Conservation (phyloP, 2,113 vertebrate genomes). For the Glaucidium brasilianum region DNA sequence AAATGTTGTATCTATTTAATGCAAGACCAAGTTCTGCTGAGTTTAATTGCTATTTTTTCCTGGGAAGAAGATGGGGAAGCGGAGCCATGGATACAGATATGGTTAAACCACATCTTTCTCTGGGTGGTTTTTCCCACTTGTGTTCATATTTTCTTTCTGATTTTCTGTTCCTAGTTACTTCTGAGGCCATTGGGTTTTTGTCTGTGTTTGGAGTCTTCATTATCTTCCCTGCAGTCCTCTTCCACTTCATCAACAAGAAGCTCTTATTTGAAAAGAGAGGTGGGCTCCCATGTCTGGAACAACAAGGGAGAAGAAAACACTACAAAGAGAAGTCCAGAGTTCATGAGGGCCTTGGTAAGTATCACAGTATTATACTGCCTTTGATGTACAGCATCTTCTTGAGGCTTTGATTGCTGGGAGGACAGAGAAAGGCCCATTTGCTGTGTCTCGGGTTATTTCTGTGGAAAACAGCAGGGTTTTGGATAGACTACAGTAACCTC, state of each 20-base stretch:
- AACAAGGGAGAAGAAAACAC: constrained; percentile 62
- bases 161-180: constrained; percentile 72
- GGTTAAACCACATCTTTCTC: background rate
- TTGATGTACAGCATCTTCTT: background rate
- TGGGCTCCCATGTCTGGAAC: constrained; percentile 76
- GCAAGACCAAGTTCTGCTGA: background rate
- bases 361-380: background rate
- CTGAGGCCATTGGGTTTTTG: constrained; percentile 80
- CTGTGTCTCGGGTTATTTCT: background rate
- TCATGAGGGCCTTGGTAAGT: constrained; percentile 79
- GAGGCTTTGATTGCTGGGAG: background rate
- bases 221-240: constrained; percentile 80
- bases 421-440: background rate
- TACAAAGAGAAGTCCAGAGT: constrained; percentile 63
- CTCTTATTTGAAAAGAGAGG: constrained; percentile 81
- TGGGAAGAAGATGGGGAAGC: background rate
- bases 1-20: background rate
- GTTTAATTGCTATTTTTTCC: background rate
- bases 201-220: constrained; percentile 82
- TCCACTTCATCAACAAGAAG: constrained; percentile 89
- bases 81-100: background rate
- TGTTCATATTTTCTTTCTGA: background rate
- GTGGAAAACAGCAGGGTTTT: background rate
- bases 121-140: background rate
- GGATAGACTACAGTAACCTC: background rate